A percentile compares a stretch with the other conserved stretches of the same genome.
These are phyloP conservation scores for Liopterus haemorrhoidalis DNA, from an alignment of 2,888 invertebrate genomes.

Conservation along the genomic window DNA sequence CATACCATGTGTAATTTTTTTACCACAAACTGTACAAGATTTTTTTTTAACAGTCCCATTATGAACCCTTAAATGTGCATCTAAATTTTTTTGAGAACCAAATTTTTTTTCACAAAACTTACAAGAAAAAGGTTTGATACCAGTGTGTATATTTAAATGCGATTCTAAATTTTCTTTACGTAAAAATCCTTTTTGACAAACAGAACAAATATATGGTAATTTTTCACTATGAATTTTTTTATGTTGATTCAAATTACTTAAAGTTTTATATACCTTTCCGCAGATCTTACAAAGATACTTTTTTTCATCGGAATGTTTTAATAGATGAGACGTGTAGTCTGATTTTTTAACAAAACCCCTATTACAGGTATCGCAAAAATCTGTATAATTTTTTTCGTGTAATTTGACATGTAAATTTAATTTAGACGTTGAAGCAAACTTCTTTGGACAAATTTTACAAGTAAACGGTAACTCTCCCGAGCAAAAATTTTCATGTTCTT, in stretches of 20 bases:
- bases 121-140: slow-evolving; percentile 41
- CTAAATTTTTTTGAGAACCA: slow-evolving; percentile 42
- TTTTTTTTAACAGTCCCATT: slow-evolving; percentile 39
- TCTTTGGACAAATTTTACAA: slow-evolving; percentile 41
- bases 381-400: slow-evolving; percentile 43
- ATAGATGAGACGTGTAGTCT: slow-evolving; percentile 43
- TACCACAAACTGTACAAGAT: slow-evolving; percentile 42
- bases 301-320: slow-evolving; percentile 43
- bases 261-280: slow-evolving; percentile 42
- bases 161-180: slow-evolving; percentile 44
- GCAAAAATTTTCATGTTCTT: slow-evolving; percentile 42
- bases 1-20: slow-evolving; percentile 39
- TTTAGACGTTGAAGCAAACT: slow-evolving; percentile 41
- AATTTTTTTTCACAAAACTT: slow-evolving; percentile 41
- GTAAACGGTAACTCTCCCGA: slow-evolving; percentile 39
- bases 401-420: slow-evolving; percentile 41
- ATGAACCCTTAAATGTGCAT: slow-evolving; percentile 42
- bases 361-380: slow-evolving; percentile 44
- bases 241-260: slow-evolving; percentile 45
- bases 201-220: slow-evolving; percentile 39
- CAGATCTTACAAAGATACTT: slow-evolving; percentile 42
- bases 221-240: slow-evolving; percentile 40
- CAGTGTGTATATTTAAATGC: slow-evolving; percentile 42
- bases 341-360: slow-evolving; percentile 43
- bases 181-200: slow-evolving; percentile 43